These are phyloP conservation scores for Drosophila murphyi DNA, from an alignment of 1,140 invertebrate genomes.

Conservation along the genomic window DNA sequence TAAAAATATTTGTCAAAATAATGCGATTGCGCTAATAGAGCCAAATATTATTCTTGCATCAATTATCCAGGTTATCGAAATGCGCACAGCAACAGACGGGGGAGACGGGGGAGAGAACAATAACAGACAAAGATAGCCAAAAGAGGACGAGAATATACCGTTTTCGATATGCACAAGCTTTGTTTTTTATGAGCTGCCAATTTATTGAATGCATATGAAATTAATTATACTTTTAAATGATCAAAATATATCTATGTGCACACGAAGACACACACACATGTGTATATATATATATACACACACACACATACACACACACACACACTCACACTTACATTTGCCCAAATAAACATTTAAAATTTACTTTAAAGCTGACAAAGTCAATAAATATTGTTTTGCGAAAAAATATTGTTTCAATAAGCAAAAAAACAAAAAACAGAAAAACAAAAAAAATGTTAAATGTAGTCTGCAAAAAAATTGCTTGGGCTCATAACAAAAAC, in stretches of 20 bases:
- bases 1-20: constrained; percentile 83
- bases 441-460: constrained; percentile 38
- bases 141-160: constrained; percentile 2
- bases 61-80: constrained; percentile 67
- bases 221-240: constrained; percentile 72
- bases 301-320: background rate
- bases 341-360: constrained; percentile 80
- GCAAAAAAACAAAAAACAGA: constrained; percentile 62
- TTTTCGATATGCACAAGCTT: constrained; percentile 15
- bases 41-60: constrained; percentile 82
- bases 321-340: constrained; percentile 44
- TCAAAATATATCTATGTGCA: constrained; percentile 43
- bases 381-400: constrained; percentile 76
- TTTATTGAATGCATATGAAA: constrained; percentile 57
- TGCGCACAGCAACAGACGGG: constrained; percentile 14
- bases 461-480: constrained; percentile 56
- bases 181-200: constrained; percentile 25
- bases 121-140: constrained; percentile 1
- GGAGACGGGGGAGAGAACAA: background rate
- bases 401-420: constrained; percentile 82
- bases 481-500: constrained; percentile 43
- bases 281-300: constrained; percentile 31
- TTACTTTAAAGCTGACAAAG: constrained; percentile 83
- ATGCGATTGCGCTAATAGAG: constrained; percentile 83
- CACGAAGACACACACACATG: background rate